Conservation (phyloP, 2,797 vertebrate genomes). For the Dryobates pubescens region DNA sequence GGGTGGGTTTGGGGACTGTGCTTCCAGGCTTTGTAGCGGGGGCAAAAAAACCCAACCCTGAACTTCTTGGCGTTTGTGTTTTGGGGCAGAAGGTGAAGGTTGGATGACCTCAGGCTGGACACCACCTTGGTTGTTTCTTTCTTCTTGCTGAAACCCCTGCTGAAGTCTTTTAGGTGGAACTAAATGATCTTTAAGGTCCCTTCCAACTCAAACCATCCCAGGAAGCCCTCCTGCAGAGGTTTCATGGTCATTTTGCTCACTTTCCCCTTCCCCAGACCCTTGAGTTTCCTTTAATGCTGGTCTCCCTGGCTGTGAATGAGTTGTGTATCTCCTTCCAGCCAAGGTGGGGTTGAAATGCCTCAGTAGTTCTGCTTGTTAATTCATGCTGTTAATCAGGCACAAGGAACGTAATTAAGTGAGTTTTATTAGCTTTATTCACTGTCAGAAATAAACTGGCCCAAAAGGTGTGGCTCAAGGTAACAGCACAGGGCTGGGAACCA, state of each 20-base stretch:
- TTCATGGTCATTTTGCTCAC: not conserved
- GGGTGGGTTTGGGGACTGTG: not conserved
- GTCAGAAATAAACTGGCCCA: conserved; percentile 47
- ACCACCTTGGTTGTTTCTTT: not conserved
- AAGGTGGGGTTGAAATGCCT: conserved; percentile 71
- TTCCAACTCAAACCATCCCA: no score
- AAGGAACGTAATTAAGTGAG: conserved; percentile 68
- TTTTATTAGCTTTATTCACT: conserved; percentile 67
- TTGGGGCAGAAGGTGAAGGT: not conserved
- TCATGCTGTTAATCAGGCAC: conserved; percentile 74
- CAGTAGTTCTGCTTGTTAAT: conserved; percentile 66
- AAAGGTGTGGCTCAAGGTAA: conserved; percentile 41
- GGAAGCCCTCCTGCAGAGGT: not conserved
- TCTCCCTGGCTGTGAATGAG: conserved; percentile 41
- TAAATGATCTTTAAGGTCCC: no score
- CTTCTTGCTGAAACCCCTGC: not conserved
- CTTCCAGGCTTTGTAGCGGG: not conserved
- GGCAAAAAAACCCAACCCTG: no score
- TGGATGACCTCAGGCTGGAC: not conserved
- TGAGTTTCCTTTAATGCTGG: not conserved
- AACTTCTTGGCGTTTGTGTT: not conserved
- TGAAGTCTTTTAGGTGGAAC: not conserved
- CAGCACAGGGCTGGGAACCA: conserved; percentile 39
- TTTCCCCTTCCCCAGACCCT: not conserved
- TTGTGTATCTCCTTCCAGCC: conserved; percentile 66